Base-by-base conservation (phyloP, 2,113 vertebrate genomes). In the Rhinolophus sinicus region DNA sequence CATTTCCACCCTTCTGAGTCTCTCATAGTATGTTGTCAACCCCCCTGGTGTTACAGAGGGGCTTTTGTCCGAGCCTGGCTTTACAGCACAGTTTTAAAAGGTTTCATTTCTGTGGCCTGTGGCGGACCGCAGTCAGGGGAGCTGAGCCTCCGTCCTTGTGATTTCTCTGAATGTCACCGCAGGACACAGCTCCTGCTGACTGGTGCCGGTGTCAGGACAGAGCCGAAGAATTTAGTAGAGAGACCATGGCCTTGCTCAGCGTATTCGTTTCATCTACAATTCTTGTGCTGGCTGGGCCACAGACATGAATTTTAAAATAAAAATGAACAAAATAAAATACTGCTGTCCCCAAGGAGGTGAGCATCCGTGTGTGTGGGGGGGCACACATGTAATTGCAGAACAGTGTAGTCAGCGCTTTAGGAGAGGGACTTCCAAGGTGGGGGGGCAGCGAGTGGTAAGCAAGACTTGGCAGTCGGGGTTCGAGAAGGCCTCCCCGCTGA, bases 111-210 rank as follows among this genome's bases (percentile, higher is more conserved):
- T 82, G 69, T 70, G 35, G 19, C 30, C n/a, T 58, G 13, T 50
- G 81, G 52, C 12, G 8, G 64, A 73, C 58, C 52, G 24, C 16
- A 22, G 1, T 21, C 22, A n/a, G 12, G 22, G 0, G 14, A 85
- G 30, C 24, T 0, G 6, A 33, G 14, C 1, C 12, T 15, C 15
- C 21, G 11, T 44, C 28, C 8, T 21, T 3, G 6, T 9, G 9
- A 26, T n/a, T 81, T 85, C 38, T 58, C 33, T 75, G 84, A 18
- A n/a, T 70, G 80, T 58, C 28, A 18, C 38, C 6, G 44, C 0
- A 3, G 35, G 58, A 19, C 1, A 21, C 13, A 26, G 15, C 21
- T 50, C 15, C 4, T 6, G 64, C 40, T 56, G 54, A 60, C n/a
- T 40, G 58, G 9, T 81, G 40, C 22, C 7, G 28, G 28, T 52